Conservation (phyloP, 2,113 vertebrate genomes). For the Anhinga anhinga region DNA sequence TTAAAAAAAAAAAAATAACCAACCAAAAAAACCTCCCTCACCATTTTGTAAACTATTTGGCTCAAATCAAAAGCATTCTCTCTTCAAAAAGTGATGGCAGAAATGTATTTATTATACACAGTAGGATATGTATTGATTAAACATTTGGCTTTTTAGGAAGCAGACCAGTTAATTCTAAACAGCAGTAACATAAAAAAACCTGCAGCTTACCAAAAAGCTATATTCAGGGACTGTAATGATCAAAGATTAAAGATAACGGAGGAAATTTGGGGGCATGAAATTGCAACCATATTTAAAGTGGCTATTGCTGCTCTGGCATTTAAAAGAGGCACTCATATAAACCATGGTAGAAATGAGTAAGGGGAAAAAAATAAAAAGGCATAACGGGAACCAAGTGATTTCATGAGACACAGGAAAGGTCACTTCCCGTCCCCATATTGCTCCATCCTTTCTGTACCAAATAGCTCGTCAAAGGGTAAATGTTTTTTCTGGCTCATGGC, state of each 20-base stretch:
- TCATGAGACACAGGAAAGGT: constrained; percentile 65
- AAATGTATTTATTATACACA: constrained; percentile 49
- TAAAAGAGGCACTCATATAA: constrained; percentile 55
- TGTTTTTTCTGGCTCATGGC: constrained; percentile 28
- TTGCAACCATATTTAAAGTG: constrained; percentile 69
- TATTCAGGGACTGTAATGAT: constrained; percentile 27
- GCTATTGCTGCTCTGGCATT: constrained; percentile 56
- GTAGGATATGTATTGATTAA: constrained; percentile 55
- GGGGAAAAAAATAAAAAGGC: not conserved
- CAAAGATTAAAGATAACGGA: constrained; percentile 57
- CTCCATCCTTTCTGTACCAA: constrained; percentile 27
- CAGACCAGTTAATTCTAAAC: constrained; percentile 54
- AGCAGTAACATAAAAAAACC: constrained; percentile 57
- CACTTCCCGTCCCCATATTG: constrained; percentile 31
- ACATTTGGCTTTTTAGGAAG: constrained; percentile 66
- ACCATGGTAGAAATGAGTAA: constrained; percentile 44
- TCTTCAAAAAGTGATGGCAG: constrained; percentile 45
- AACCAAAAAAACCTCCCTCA: not conserved
- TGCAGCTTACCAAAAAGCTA: constrained; percentile 34
- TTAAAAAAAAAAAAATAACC: not conserved
- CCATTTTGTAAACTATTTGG: constrained; percentile 50
- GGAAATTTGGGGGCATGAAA: constrained; percentile 62
- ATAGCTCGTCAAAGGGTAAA: not conserved
- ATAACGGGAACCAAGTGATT: constrained; percentile 34
- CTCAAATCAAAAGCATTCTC: constrained; percentile 34